phyloP scores from a whole-genome alignment of 2,797 vertebrate genomes.

The Carcharodon carcharias region DNA sequence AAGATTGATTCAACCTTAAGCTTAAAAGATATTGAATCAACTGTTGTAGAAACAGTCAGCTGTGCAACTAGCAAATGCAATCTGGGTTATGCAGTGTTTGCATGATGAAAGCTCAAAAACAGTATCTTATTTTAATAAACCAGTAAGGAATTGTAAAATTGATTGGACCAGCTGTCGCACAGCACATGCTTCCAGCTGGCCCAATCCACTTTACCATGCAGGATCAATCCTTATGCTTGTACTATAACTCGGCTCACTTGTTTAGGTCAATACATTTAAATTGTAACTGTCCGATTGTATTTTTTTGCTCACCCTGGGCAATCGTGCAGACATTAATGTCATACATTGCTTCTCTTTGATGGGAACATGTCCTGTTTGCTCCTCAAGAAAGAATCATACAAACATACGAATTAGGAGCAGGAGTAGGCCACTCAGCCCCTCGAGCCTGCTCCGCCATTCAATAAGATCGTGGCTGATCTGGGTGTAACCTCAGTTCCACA shows the following conservation, averaged over 20 bases:
- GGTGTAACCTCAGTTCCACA: no score
- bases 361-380: not conserved
- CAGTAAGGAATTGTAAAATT: constrained; percentile 31
- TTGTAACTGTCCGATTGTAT: constrained; percentile 22
- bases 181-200: constrained; percentile 22
- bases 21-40: constrained; percentile 25
- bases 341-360: not conserved
- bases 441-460: no score
- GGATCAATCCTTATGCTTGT: constrained; percentile 35
- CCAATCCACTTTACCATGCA: not conserved
- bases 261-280: constrained; percentile 35
- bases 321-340: not conserved
- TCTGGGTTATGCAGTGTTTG: not conserved
- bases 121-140: constrained; percentile 36
- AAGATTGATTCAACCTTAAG: constrained; percentile 27
- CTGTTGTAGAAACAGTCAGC: constrained; percentile 18
- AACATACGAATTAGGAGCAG: no score
- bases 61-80: constrained; percentile 14
- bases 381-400: no score
- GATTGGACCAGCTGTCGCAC: constrained; percentile 27
- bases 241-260: constrained; percentile 28
- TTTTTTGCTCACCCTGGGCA: constrained; percentile 1
- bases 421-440: no score
- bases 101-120: constrained; percentile 31
- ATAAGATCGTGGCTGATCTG: no score